These are phyloP conservation scores for Bufotes viridis DNA, from an alignment of 2,797 vertebrate species.

Conservation along the genomic window DNA sequence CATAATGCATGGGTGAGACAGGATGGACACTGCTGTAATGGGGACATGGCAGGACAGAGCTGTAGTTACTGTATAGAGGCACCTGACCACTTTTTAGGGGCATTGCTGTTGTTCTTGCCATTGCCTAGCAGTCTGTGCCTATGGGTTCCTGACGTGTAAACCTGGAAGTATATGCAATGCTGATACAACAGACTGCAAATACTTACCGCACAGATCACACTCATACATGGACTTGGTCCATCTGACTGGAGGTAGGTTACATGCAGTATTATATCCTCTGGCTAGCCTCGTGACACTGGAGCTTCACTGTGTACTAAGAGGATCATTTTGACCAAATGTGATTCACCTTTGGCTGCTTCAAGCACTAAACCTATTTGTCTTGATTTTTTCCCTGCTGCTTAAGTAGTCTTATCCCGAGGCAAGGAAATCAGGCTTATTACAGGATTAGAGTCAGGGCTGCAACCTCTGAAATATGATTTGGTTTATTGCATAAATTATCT, in stretches of 20 bases:
- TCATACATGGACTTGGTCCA: not conserved
- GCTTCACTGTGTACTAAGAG: not conserved
- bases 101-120: not conserved
- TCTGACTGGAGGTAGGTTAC: no score
- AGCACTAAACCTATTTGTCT: constrained; percentile 16
- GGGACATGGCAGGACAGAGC: not conserved
- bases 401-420: constrained; percentile 22
- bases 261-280: no score
- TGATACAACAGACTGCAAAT: not conserved
- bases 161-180: not conserved
- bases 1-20: not conserved
- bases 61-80: no score
- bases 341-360: not conserved
- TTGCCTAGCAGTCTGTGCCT: not conserved
- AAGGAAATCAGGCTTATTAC: constrained; percentile 19
- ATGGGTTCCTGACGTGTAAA: not conserved
- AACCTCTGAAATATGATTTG: constrained; percentile 20
- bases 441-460: constrained; percentile 12
- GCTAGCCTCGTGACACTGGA: no score
- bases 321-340: not conserved
- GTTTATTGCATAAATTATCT: constrained; percentile 10
- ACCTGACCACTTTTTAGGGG: not conserved
- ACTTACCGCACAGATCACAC: not conserved
- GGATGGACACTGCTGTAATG: no score
- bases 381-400: not conserved